Percentiles rank a stretch among this genome's conserved stretches.
phyloP scores from a whole-genome alignment of 2,888 invertebrate species.

The Sphinx pinastri region DNA sequence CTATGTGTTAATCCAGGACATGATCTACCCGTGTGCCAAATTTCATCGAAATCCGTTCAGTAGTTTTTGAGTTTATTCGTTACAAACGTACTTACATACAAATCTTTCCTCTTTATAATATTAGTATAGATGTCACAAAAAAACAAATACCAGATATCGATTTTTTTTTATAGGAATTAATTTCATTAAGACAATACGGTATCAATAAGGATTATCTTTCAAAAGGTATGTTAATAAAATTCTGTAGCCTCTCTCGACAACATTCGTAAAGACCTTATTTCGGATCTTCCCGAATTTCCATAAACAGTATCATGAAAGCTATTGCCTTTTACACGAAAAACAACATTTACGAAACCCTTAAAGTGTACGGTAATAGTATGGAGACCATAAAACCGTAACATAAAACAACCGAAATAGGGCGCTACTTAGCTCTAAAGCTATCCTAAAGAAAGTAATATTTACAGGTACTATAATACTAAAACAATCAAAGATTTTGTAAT shows the following conservation, averaged over 20 bases:
- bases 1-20: too few species aligned
- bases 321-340: constrained; percentile 7
- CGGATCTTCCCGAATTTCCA: constrained; percentile 52
- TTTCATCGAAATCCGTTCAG: too few species aligned
- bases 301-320: constrained; percentile 44
- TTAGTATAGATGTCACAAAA: too few species aligned
- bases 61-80: too few species aligned
- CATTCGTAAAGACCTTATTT: constrained; percentile 53
- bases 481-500: too few species aligned
- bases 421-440: background rate
- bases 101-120: too few species aligned
- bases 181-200: background rate
- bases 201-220: background rate
- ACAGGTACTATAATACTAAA: background rate
- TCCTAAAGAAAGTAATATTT: background rate
- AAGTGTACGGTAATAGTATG: background rate
- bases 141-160: too few species aligned
- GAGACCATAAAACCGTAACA: background rate
- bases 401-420: background rate
- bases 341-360: background rate
- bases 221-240: background rate
- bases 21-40: too few species aligned
- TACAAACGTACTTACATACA: too few species aligned
- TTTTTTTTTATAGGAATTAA: too few species aligned
- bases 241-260: constrained; percentile 35